Evolutionary conservation across 2,113 vertebrate species (phyloP).

Genomic region (Ciconia maguari): DNA sequence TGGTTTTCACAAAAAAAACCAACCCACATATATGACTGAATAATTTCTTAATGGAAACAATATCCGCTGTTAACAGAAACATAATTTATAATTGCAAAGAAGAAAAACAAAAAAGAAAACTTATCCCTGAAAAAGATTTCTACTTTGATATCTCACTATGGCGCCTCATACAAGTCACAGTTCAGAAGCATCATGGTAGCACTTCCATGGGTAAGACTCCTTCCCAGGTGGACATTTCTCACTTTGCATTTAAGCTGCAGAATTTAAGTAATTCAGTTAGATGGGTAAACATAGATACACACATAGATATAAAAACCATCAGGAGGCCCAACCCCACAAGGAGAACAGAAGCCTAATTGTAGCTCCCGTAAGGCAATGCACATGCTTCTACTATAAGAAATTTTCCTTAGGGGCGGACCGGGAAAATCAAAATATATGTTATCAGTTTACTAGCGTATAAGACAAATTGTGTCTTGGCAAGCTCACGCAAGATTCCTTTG

Average conservation of each 20-base stretch:
- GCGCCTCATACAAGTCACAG: not conserved
- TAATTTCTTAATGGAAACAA: not conserved
- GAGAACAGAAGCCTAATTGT: not conserved
- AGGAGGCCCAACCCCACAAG: not conserved
- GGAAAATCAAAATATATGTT: not conserved
- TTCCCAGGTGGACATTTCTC: not conserved
- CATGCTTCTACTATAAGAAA: not conserved
- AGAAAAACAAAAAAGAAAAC: not conserved
- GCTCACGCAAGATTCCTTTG: not conserved
- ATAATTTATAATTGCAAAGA: not conserved
- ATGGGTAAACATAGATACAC: not conserved
- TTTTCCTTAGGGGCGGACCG: not conserved
- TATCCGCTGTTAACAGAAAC: not conserved
- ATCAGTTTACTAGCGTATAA: not conserved
- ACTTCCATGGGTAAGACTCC: not conserved
- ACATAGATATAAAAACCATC: not conserved
- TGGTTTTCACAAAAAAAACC: not conserved
- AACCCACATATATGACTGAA: too few relatives aligned
- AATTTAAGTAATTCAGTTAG: not conserved
- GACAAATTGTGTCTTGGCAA: not conserved
- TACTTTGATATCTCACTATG: not conserved
- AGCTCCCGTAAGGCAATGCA: not conserved
- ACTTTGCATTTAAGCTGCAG: not conserved
- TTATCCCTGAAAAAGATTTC: not conserved
- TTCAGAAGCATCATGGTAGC: not conserved